Conservation (phyloP, 2,888 invertebrate genomes). For the Hydroisotoma schaefferi region DNA sequence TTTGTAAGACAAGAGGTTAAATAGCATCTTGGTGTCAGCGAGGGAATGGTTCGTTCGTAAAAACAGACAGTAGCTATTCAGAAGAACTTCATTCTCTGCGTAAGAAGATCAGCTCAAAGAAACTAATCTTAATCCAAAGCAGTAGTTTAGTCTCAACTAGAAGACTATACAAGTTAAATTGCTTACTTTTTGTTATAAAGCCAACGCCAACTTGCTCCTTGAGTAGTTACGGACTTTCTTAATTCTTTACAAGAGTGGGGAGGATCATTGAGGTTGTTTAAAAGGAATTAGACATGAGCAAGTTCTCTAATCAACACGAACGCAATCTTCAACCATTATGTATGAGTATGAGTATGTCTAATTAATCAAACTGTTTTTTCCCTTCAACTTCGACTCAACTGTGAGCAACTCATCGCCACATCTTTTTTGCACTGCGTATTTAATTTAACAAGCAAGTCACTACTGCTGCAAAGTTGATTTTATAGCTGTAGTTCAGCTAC, state of each 20-base stretch:
- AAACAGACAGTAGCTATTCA: too few relatives aligned
- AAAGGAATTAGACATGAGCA: constrained; percentile 15
- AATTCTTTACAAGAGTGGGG: background rate
- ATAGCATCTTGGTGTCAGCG: constrained; percentile 11
- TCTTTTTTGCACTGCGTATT: constrained; percentile 11
- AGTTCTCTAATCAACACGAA: constrained; percentile 29
- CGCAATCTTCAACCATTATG: constrained; percentile 11
- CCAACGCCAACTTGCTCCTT: too few relatives aligned
- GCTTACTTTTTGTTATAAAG: too few relatives aligned
- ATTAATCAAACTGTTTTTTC: constrained; percentile 42
- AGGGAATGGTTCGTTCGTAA: too few relatives aligned
- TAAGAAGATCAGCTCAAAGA: background rate
- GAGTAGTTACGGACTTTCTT: too few relatives aligned
- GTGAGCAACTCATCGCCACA: constrained; percentile 12
- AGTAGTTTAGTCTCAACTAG: too few relatives aligned
- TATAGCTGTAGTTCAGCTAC: too few relatives aligned
- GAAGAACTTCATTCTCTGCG: too few relatives aligned
- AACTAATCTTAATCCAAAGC: background rate
- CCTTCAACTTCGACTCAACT: constrained; percentile 15
- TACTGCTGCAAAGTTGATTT: too few relatives aligned
- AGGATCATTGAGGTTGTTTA: background rate
- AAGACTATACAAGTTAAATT: too few relatives aligned
- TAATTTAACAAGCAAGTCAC: too few relatives aligned
- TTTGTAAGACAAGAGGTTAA: constrained; percentile 21
- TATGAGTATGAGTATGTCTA: constrained; percentile 34